Evolutionary conservation across 1,140 invertebrate genomes (phyloP), one percentile per base, ranked within the genome.

Genomic region (Ceratina calcarata): DNA sequence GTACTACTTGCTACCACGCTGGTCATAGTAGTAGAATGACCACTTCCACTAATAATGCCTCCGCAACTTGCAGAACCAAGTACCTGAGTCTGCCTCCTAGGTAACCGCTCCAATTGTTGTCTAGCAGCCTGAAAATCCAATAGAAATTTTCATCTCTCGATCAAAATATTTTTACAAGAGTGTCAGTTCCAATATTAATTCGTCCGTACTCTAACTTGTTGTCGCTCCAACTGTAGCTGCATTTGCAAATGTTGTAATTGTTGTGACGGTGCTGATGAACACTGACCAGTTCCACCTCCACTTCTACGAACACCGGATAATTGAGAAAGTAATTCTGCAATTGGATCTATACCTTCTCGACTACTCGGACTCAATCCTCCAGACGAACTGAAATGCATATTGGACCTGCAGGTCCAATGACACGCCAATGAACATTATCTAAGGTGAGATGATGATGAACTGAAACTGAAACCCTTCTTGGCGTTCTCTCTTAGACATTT

Each of bases 261-360:
- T 45, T 45, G 97, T 77, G 96, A 96, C 80, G 96, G 95, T 86
- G 95, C 95, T 84, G 95, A 94, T 74, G 94, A 91, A 89, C 93
- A 92, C 91, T 94, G 93, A 89, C 94, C 90, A 81, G 94, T 91
- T 85, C 87, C 92, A 88, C 93, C 94, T 66, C 94, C 94, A 82
- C 92, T 94, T 92, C 97, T 95, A 86, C 97, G 94, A 81, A 98
- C 97, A 81, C 97, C 97, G 32, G 97, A 98, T 88, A 99, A 94
- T 93, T 98, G 98, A 69, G 97, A 98, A 73, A 99, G 93, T 81
- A 99, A 94, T 94, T 99, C 98, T 58, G 97, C 97, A 86, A 99
- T 99, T 70, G 98, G 98, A 95, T 99, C 98, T 81, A 95, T 95
- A 84, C 97, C 95, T 90, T 99, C 98, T 86, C 97, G 95, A 89